phyloP scores from a whole-genome alignment of 2,888 invertebrate genomes.

The Carabus problematicus region DNA sequence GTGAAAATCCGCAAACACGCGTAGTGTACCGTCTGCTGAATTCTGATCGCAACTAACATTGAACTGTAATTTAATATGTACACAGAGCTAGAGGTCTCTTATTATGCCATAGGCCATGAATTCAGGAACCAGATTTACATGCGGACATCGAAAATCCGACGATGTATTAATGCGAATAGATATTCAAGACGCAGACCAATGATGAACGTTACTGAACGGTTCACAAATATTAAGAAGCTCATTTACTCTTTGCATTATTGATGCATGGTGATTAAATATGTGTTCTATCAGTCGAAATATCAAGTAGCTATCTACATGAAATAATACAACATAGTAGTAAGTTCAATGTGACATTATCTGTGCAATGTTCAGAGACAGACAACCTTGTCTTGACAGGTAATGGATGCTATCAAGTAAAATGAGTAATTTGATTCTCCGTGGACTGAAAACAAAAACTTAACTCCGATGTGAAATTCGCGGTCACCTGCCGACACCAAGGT shows the following conservation, averaged over 20 bases:
- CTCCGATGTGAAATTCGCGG: constrained; percentile 20
- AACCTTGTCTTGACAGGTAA: too few relatives aligned
- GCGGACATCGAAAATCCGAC: constrained; percentile 8
- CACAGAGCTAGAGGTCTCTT: constrained; percentile 1
- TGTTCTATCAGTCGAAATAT: too few relatives aligned
- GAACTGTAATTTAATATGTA: constrained; percentile 25
- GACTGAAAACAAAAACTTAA: constrained; percentile 12
- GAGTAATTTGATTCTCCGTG: constrained; percentile 7
- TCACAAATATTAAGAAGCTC: constrained; percentile 9
- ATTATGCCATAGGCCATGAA: neutral
- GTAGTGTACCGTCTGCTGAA: constrained; percentile 2
- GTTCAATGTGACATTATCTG: too few relatives aligned
- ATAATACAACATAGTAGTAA: too few relatives aligned
- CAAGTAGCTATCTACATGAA: too few relatives aligned
- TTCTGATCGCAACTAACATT: constrained; percentile 22
- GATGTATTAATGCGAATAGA: neutral
- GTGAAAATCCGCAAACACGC: constrained; percentile 15
- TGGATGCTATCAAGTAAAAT: neutral
- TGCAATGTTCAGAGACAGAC: too few relatives aligned
- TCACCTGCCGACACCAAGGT: constrained; percentile 8
- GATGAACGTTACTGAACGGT: constrained; percentile 5
- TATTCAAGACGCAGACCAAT: constrained; percentile 13
- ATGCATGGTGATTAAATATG: too few relatives aligned
- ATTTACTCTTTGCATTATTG: neutral
- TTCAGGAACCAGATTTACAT: constrained; percentile 19